phyloP scores from a whole-genome alignment of 2,888 invertebrate species.

The Aplocera efformata region DNA sequence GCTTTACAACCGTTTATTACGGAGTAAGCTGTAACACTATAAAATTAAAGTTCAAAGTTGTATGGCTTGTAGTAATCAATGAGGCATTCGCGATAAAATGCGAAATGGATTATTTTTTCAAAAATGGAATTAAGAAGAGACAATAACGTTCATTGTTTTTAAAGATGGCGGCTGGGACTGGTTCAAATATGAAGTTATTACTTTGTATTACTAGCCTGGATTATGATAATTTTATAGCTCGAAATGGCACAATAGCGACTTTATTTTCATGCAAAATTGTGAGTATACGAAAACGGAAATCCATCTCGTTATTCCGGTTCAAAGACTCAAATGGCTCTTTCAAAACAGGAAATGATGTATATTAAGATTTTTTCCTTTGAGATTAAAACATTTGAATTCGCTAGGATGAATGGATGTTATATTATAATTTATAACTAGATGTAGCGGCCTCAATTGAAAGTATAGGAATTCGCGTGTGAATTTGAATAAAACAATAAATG shows the following conservation, averaged over 20 bases:
- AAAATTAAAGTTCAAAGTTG: conserved; percentile 39
- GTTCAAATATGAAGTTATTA: conserved; percentile 72
- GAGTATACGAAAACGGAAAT: conserved; percentile 51
- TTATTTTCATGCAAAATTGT: conserved; percentile 54
- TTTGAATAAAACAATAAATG: neutral
- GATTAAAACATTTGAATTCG: conserved; percentile 21
- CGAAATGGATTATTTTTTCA: conserved; percentile 80
- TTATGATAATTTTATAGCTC: conserved; percentile 71
- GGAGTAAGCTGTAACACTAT: conserved; percentile 39
- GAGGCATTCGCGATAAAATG: conserved; percentile 72
- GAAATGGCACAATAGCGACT: conserved; percentile 54
- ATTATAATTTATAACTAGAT: conserved; percentile 1
- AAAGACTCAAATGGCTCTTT: conserved; percentile 40
- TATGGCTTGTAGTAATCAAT: conserved; percentile 48
- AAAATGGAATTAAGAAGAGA: conserved; percentile 80
- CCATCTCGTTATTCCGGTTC: conserved; percentile 52
- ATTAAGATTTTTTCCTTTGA: conserved; percentile 39
- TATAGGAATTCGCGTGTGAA: conserved; percentile 1
- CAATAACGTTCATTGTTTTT: conserved; percentile 79
- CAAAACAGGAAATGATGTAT: conserved; percentile 51
- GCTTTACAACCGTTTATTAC: conserved; percentile 35
- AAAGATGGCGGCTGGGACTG: conserved; percentile 70
- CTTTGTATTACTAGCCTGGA: conserved; percentile 53
- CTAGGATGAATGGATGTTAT: neutral
- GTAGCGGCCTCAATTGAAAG: neutral